Conservation (phyloP, 2,797 vertebrate species). For the Bucorvus abyssinicus region DNA sequence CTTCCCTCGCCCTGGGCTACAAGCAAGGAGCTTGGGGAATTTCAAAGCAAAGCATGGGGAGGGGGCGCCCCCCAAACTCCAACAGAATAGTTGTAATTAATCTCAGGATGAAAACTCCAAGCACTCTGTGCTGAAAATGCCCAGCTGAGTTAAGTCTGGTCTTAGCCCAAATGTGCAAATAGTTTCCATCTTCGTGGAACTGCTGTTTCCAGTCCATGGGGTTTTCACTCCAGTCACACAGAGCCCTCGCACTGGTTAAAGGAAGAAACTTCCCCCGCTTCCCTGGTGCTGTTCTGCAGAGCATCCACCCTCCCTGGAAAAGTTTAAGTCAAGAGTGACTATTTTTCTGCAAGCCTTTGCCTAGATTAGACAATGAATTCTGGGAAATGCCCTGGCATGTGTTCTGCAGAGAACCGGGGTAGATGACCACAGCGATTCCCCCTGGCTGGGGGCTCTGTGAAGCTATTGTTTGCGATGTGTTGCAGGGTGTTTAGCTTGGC, state of each 20-base stretch:
- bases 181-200: slow-evolving; percentile 15
- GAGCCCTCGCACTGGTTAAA: neutral
- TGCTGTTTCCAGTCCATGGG: slow-evolving; percentile 5
- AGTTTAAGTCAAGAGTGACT: neutral
- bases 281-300: neutral
- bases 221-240: neutral
- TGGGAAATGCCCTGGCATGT: slow-evolving; percentile 50
- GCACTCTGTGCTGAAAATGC: neutral
- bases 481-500: slow-evolving; percentile 66
- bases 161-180: neutral
- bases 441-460: slow-evolving; percentile 51
- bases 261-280: neutral
- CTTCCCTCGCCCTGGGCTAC: neutral
- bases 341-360: neutral
- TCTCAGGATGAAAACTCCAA: neutral
- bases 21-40: neutral
- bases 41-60: neutral
- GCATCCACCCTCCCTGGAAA: slow-evolving; percentile 16
- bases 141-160: neutral
- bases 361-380: slow-evolving; percentile 31
- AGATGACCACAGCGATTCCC: slow-evolving; percentile 64
- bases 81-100: neutral
- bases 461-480: slow-evolving; percentile 62
- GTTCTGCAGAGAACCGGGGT: slow-evolving; percentile 43
- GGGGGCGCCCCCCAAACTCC: neutral